A percentile compares a stretch with the other conserved stretches of the same genome.
Conservation (phyloP, 35 echinoderm and acorn worm species). For the Apostichopus californicus region DNA sequence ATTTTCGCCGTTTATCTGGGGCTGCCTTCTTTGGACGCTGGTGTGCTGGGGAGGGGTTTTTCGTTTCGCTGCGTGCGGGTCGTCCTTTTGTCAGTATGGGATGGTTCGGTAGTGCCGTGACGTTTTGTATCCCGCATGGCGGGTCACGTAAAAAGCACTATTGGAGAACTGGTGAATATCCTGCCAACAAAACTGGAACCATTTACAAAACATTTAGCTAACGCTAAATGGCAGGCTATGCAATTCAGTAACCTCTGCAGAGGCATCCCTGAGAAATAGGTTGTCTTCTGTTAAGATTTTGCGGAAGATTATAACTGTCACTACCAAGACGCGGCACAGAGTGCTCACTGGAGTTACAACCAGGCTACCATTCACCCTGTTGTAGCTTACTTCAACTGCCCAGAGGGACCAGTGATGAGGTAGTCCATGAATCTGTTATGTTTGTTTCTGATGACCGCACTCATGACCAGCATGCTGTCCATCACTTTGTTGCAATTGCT, state of each 20-base stretch:
- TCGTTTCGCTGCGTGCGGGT: too few relatives aligned
- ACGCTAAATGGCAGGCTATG: background rate
- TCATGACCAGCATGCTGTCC: conserved; percentile 72
- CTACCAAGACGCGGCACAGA: conserved; percentile 56
- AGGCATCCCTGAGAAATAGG: background rate
- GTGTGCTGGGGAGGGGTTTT: too few relatives aligned
- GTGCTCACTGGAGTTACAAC: conserved; percentile 68
- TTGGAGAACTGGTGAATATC: background rate
- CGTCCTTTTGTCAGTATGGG: too few relatives aligned
- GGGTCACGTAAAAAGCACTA: too few relatives aligned
- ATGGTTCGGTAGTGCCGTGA: too few relatives aligned
- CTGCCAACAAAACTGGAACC: background rate
- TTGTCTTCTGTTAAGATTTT: background rate
- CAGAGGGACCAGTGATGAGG: background rate
- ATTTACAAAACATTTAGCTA: background rate
- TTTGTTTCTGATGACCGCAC: conserved; percentile 50
- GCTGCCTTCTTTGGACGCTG: too few relatives aligned
- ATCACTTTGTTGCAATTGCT: conserved; percentile 34
- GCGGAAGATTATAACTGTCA: background rate
- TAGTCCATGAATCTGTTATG: conserved; percentile 47
- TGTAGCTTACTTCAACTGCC: conserved; percentile 61
- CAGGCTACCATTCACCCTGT: conserved; percentile 74
- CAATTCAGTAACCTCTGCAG: background rate
- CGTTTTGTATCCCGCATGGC: too few relatives aligned
- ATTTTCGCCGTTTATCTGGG: too few relatives aligned